phyloP scores from a whole-genome alignment of 2,113 vertebrate species.

The Halcyon malimbica region DNA sequence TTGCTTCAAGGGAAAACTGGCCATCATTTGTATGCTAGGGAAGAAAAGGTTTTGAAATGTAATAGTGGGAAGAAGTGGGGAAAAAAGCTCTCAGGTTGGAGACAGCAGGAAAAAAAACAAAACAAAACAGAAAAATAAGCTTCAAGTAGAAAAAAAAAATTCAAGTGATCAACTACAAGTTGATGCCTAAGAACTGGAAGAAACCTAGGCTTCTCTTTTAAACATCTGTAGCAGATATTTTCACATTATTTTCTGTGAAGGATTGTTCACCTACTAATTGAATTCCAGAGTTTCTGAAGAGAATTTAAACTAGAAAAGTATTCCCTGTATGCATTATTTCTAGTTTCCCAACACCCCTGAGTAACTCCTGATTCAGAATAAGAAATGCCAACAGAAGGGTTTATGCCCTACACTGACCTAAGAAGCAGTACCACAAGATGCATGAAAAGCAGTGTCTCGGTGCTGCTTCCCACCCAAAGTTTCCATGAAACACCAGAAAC shows the following conservation, averaged over 20 bases:
- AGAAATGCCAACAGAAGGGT: background rate
- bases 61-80: background rate
- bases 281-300: background rate
- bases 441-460: rapidly evolving
- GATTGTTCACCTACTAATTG: background rate
- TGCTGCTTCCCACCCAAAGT: background rate
- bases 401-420: background rate
- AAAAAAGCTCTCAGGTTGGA: background rate
- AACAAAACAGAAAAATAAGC: background rate
- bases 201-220: background rate
- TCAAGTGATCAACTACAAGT: background rate
- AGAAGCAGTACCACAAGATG: background rate
- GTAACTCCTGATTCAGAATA: background rate
- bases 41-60: background rate
- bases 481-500: background rate
- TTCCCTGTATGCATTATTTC: background rate
- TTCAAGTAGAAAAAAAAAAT: background rate
- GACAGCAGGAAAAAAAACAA: background rate
- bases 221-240: background rate
- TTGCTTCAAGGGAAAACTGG: background rate
- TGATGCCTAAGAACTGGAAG: background rate
- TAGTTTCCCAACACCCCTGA: background rate
- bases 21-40: rapidly evolving
- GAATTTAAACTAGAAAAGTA: background rate
- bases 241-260: background rate